Evolutionary conservation across 2,888 invertebrate genomes (phyloP).

Genomic region (Nymphalis c-album): DNA sequence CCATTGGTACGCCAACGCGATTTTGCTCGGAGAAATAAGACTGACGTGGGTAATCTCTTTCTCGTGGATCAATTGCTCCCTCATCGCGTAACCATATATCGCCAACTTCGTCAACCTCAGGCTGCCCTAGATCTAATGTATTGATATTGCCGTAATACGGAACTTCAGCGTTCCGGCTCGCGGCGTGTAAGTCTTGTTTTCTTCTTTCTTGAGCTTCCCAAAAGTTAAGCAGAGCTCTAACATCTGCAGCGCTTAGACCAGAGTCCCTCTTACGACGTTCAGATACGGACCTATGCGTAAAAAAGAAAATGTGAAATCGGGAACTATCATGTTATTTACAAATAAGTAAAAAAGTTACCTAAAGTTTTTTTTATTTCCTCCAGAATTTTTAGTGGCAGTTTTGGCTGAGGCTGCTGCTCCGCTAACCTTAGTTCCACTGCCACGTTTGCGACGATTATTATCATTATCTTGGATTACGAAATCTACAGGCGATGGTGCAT

Average conservation of each 20-base stretch:
- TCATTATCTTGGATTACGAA: slow-evolving; percentile 60
- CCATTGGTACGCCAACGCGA: slow-evolving; percentile 66
- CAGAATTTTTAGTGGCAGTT: slow-evolving; percentile 72
- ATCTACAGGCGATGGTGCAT: slow-evolving; percentile 63
- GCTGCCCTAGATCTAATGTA: slow-evolving; percentile 72
- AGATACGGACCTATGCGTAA: slow-evolving; percentile 59
- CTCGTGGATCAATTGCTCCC: slow-evolving; percentile 73
- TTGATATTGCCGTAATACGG: slow-evolving; percentile 68
- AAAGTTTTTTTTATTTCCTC: slow-evolving; percentile 75
- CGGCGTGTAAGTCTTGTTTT: slow-evolving; percentile 73
- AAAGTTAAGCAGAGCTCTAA: slow-evolving; percentile 80
- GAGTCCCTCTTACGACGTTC: slow-evolving; percentile 83
- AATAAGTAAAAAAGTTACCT: slow-evolving; percentile 49
- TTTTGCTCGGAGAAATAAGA: slow-evolving; percentile 77
- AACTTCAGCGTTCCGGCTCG: slow-evolving; percentile 68
- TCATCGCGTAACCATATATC: slow-evolving; percentile 83
- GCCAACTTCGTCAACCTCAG: slow-evolving; percentile 76
- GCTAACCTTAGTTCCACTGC: slow-evolving; percentile 72
- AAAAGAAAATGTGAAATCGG: background rate
- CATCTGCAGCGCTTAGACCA: slow-evolving; percentile 83
- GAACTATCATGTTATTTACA: background rate
- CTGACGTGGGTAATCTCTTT: slow-evolving; percentile 68
- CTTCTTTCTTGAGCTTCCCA: slow-evolving; percentile 83
- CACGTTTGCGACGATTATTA: slow-evolving; percentile 66
- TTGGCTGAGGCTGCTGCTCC: slow-evolving; percentile 76